A percentile compares a stretch with the other conserved stretches of the same genome.
Evolutionary conservation across 2,888 invertebrate species (phyloP).

Genomic region (Augochlorella aurata): DNA sequence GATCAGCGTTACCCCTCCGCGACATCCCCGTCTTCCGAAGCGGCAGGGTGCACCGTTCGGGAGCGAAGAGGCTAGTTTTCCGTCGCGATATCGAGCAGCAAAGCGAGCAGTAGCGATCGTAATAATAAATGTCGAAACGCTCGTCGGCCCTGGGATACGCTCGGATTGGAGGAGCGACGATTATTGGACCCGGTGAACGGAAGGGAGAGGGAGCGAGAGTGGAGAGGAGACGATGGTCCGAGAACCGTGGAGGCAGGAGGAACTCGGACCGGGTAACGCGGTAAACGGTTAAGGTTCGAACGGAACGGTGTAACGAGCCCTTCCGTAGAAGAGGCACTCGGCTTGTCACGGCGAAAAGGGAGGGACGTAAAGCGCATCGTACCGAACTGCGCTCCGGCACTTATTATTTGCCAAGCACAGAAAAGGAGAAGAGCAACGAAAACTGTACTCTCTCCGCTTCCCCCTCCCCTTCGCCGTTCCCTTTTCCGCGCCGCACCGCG

Average conservation of each 20-base stretch:
- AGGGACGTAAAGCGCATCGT: constrained; percentile 22
- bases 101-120: neutral
- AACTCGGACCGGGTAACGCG: constrained; percentile 17
- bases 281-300: constrained; percentile 22
- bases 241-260: neutral
- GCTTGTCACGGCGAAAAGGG: constrained; percentile 14
- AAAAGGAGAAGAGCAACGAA: constrained; percentile 25
- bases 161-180: neutral
- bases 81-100: neutral
- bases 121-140: neutral
- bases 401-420: constrained; percentile 26
- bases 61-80: neutral
- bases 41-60: neutral
- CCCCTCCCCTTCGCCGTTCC: neutral
- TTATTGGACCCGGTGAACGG: neutral
- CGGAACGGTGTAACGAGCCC: constrained; percentile 26
- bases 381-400: constrained; percentile 16
- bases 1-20: neutral
- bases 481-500: neutral
- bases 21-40: neutral
- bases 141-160: neutral
- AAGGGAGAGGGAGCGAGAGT: neutral
- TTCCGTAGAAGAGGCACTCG: constrained; percentile 23
- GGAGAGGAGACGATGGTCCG: neutral
- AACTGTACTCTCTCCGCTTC: constrained; percentile 18